Base-by-base conservation (phyloP, 2,113 vertebrate species). In the Saimiri boliviensis region DNA sequence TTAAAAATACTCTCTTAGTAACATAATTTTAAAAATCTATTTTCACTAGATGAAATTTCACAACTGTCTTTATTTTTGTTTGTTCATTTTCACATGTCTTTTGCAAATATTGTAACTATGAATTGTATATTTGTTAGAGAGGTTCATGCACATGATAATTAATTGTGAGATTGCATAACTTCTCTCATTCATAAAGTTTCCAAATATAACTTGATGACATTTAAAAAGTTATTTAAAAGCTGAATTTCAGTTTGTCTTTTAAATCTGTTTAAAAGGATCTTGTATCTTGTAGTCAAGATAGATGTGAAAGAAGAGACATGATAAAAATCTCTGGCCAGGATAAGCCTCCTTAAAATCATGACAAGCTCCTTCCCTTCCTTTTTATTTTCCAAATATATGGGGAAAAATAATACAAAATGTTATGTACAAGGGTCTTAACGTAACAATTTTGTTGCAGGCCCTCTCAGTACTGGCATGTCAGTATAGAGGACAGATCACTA, bases 141-240 rank as follows among this genome's bases (percentile, higher is more conserved):
- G 8, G 47, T 96, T 95, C 56, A 91, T 63, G 79, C 91, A 85
- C 52, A 56, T 94, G 63, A 47, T 90, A 91, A 76, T 87, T 91
- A 89, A 90, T 42, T 47, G 54, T 68, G 58, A 45, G 30, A 83
- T 91, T 95, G 35, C 11, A 32, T 93, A 97, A 96, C 42, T 77
- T 60, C 30, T 95, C 85, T 73, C 52, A 74, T 95, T 94, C 93
- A 94, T 92, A 91, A 85, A 81, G 49, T 56, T 80, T 21, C 52
- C 56, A 94, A 93, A 96, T 95, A 93, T 91, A 95, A 93, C 52
- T 87, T 73, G 66, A 96, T 91, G 80, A 52, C 58, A 96, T 97
- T 95, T 76, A 92, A 73, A 93, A 91, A 16, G 76, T 40, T 86
- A 92, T 86, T 93, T 96, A 93, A 37, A 52, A 89, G 37, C 23